These are phyloP conservation scores for Heliconius hewitsoni DNA, from an alignment of 1,140 invertebrate genomes.

Conservation along the genomic window DNA sequence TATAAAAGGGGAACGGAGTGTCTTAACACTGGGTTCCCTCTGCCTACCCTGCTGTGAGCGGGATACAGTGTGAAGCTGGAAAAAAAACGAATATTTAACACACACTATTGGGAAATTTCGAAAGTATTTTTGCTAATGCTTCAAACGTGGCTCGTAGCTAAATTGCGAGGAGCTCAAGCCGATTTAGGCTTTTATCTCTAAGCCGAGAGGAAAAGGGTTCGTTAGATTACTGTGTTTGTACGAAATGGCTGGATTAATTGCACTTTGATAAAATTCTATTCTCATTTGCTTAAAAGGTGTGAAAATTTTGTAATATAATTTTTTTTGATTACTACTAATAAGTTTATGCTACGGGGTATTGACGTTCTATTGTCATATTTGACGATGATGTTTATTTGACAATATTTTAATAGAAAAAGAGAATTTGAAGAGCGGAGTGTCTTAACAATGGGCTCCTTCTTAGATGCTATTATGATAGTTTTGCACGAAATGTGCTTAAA, in stretches of 20 bases:
- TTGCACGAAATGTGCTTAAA: background rate
- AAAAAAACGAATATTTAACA: too few relatives aligned
- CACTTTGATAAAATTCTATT: conserved; percentile 14
- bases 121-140: conserved; percentile 26
- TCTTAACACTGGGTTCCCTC: too few relatives aligned
- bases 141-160: conserved; percentile 27
- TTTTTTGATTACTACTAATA: background rate
- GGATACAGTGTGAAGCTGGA: too few relatives aligned
- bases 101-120: too few relatives aligned
- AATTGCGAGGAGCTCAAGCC: conserved; percentile 25
- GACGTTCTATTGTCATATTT: too few relatives aligned
- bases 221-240: conserved; percentile 16
- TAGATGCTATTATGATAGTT: background rate
- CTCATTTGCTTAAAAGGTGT: background rate
- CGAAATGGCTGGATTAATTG: conserved; percentile 29
- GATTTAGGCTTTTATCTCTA: conserved; percentile 32
- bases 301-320: background rate
- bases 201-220: conserved; percentile 32
- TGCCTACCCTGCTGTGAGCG: too few relatives aligned
- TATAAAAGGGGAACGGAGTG: too few relatives aligned
- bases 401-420: too few relatives aligned
- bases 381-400: too few relatives aligned
- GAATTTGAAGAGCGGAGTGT: too few relatives aligned
- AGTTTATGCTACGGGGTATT: background rate
- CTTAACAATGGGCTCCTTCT: too few relatives aligned